Conservation (phyloP, 2,113 vertebrate species). For the Bos javanicus region DNA sequence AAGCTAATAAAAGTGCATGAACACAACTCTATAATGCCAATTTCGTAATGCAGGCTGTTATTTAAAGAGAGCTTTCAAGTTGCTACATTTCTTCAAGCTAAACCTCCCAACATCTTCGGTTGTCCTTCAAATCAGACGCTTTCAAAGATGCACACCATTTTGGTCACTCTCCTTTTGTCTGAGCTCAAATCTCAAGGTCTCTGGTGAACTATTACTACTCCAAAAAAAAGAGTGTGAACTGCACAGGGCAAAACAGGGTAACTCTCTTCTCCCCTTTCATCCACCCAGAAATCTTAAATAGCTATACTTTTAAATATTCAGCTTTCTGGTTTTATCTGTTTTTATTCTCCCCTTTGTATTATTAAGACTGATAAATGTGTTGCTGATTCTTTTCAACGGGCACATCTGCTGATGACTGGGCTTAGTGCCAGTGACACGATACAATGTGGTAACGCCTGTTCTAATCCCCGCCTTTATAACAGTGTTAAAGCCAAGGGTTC, state of each 20-base stretch:
- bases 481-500: not conserved
- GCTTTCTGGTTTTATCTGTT: not conserved
- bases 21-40: not conserved
- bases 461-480: not conserved
- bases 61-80: not conserved
- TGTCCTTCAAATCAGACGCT: not conserved
- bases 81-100: not conserved
- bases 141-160: not conserved
- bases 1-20: not conserved
- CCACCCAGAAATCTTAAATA: not conserved
- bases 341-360: not conserved
- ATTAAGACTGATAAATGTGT: not conserved
- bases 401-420: not conserved
- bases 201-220: not conserved
- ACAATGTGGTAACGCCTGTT: not conserved
- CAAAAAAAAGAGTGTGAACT: not conserved
- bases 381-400: not conserved
- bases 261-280: not conserved
- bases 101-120: not conserved
- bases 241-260: not conserved
- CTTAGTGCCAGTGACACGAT: not conserved
- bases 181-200: not conserved
- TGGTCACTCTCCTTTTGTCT: not conserved
- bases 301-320: not conserved
- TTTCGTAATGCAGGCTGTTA: not conserved